Evolutionary conservation across 2,113 vertebrate species (phyloP).

Genomic region (Gymnorhina tibicen): DNA sequence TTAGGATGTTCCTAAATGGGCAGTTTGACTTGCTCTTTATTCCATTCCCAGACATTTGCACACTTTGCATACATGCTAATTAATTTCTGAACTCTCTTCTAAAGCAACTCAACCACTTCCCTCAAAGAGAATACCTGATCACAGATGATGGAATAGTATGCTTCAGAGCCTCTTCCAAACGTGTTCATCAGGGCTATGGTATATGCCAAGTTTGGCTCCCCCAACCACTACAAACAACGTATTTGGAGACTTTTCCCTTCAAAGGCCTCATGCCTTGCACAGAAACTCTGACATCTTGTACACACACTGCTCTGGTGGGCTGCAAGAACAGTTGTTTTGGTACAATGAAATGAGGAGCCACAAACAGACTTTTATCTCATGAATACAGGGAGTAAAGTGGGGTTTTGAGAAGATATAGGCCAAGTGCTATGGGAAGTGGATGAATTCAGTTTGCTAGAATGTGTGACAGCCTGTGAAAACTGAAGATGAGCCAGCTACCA

Average conservation of each 20-base stretch:
- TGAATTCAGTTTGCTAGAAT: not conserved
- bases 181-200: not conserved
- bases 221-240: accelerated
- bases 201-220: not conserved
- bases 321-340: not conserved
- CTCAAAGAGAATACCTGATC: not conserved
- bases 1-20: not conserved
- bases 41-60: not conserved
- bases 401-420: not conserved
- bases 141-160: not conserved
- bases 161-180: not conserved
- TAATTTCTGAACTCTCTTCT: not conserved
- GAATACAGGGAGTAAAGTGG: not conserved
- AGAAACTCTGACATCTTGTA: not conserved
- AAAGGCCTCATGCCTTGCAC: accelerated
- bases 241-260: not conserved
- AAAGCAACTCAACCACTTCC: not conserved
- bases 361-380: not conserved
- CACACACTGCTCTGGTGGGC: not conserved
- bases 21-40: not conserved
- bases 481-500: not conserved
- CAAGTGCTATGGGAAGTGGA: not conserved
- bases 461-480: not conserved
- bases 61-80: not conserved
- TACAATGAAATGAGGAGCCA: not conserved